A percentile compares a stretch with the other conserved stretches of the same genome.
Conservation (phyloP, 2,888 invertebrate species). For the Rhyacophila evoluta region DNA sequence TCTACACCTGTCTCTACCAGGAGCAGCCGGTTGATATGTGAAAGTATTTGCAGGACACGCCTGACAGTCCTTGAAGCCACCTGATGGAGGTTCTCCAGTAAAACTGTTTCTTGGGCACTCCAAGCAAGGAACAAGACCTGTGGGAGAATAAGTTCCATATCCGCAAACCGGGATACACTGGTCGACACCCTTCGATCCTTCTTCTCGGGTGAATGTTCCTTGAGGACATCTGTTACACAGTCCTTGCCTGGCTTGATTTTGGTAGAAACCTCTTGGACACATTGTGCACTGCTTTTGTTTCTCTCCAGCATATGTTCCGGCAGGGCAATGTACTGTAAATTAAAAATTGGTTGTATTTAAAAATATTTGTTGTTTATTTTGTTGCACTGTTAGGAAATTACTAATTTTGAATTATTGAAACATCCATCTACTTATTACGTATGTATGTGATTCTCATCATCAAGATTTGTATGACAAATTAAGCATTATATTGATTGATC, state of each 20-base stretch:
- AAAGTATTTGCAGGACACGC: constrained; percentile 91
- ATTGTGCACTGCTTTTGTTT: constrained; percentile 92
- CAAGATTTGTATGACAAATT: too few species aligned
- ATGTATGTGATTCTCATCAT: too few species aligned
- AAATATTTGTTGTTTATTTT: too few species aligned
- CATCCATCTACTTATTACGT: too few species aligned
- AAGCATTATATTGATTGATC: too few species aligned
- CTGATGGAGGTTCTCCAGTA: constrained; percentile 87
- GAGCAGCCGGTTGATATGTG: constrained; percentile 92
- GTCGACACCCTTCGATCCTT: constrained; percentile 86
- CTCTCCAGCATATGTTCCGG: constrained; percentile 92
- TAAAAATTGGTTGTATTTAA: constrained; percentile 25
- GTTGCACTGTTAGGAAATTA: too few species aligned
- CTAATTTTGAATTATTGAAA: too few species aligned
- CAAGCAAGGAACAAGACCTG: constrained; percentile 92
- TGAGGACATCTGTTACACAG: constrained; percentile 90
- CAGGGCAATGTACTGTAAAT: constrained; percentile 91
- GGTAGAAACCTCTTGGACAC: constrained; percentile 93
- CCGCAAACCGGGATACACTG: constrained; percentile 96
- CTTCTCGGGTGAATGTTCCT: constrained; percentile 92
- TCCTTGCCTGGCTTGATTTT: constrained; percentile 91
- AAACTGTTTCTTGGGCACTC: constrained; percentile 95
- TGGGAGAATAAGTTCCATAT: constrained; percentile 95
- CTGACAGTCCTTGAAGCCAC: constrained; percentile 94
- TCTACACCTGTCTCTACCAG: constrained; percentile 84